Conservation (phyloP, 2,113 vertebrate species). For the Triplophysa siluroides region DNA sequence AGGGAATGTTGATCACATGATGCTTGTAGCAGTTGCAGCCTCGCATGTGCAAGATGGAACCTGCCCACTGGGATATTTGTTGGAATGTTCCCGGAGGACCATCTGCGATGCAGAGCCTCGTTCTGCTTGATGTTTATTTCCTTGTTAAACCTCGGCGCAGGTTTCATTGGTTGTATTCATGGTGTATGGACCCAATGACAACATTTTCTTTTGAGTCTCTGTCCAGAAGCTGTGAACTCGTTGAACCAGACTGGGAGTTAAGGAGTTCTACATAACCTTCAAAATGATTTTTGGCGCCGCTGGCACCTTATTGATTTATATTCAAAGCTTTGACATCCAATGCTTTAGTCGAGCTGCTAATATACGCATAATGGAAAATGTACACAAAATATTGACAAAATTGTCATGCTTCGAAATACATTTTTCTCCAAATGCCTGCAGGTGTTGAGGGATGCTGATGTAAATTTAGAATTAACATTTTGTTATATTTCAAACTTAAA, state of each 20-base stretch:
- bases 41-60: conserved; percentile 15
- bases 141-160: not conserved
- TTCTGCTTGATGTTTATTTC: conserved; percentile 4
- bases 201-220: conserved; percentile 1
- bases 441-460: not conserved
- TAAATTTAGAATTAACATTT: not conserved
- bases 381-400: not conserved
- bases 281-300: not conserved
- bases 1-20: conserved; percentile 15
- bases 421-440: not conserved
- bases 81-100: conserved; percentile 13
- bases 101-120: conserved; percentile 8
- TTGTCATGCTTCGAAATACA: not conserved
- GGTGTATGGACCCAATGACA: not conserved
- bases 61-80: conserved; percentile 11
- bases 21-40: conserved; percentile 13
- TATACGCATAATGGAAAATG: not conserved
- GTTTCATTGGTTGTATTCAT: not conserved
- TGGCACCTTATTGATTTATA: not conserved
- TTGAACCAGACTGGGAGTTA: not conserved
- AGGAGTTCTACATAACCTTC: not conserved
- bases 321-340: not conserved
- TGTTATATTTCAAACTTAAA: not conserved
- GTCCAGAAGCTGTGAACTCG: not conserved
- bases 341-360: not conserved